Base-by-base conservation (phyloP, 2,113 vertebrate species). In the Drymodes brunneopygia region DNA sequence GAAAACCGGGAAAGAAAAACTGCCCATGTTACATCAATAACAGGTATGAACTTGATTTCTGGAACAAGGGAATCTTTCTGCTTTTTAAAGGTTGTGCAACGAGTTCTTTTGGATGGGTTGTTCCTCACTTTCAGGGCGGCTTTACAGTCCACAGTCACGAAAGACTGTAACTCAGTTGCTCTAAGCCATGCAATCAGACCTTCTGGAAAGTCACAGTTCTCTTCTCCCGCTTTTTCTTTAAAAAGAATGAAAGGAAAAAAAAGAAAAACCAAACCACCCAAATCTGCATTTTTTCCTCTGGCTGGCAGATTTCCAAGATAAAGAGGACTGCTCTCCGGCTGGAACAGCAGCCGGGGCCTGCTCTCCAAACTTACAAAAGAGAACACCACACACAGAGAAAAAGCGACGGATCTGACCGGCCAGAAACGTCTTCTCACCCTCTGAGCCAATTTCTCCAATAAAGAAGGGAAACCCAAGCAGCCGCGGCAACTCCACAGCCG, bases 31-130 rank as follows among this genome's bases (percentile, higher is more conserved):
- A 96, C 95, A 96, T 87, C 94, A 97, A 62, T 86, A 38, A 96
- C 98, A 98, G 97, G 98, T 96, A 97, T 22, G 48, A 97, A 97
- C 98, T 97, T 98, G 98, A 97, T 86, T 95, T 92, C 77, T 85
- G 88, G 84, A 96, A 95, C 92, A 62, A 25, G 50, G 78, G 57
- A 75, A 92, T 79, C 73, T 88, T 92, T 90, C 60, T 21, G 12
- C 81, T 92, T 92, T 96, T 93, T 90, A 73, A 85, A 96, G 86
- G 97, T 97, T 97, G 97, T 94, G 97, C 94, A 98, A 98, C 92
- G 79, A 89, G 93, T 90, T 95, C 81, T 95, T 96, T 93, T 7
- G 65, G 79, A 79, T 28, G 23, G 94, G 93, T 87, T 96, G 97
- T 95, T 97, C 95, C 96, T 92, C 66, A 64, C 85, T 96, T 87